Conservation (phyloP, 2,888 invertebrate genomes). For the Lobophora halterata region DNA sequence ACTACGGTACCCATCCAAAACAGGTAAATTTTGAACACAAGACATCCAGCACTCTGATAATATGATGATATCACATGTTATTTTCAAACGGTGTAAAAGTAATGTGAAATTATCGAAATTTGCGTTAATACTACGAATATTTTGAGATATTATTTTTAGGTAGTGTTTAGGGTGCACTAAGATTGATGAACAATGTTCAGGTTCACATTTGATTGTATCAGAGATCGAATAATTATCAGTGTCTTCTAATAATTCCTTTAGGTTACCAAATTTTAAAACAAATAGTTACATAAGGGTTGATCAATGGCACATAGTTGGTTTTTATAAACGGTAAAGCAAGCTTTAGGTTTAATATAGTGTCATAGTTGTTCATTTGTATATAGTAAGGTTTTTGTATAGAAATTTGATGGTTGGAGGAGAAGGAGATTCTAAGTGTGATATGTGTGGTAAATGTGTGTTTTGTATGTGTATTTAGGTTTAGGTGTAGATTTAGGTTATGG, state of each 20-base stretch:
- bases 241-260: neutral
- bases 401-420: too few relatives aligned
- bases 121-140: constrained; percentile 1
- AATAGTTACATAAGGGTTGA: neutral
- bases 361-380: too few relatives aligned
- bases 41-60: constrained; percentile 1
- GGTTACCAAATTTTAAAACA: neutral
- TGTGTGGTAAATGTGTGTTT: too few relatives aligned
- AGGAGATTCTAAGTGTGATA: too few relatives aligned
- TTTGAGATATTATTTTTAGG: neutral
- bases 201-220: neutral
- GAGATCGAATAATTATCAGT: constrained; percentile 1
- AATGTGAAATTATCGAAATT: neutral
- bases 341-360: neutral
- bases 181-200: neutral
- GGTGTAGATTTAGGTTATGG: too few relatives aligned
- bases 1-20: neutral
- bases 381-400: too few relatives aligned
- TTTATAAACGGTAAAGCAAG: neutral
- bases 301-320: neutral
- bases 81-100: neutral
- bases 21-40: neutral
- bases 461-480: too few relatives aligned
- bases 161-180: neutral
- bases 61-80: neutral